Conservation (phyloP, 2,888 invertebrate species). For the Habrosyne pyritoides region DNA sequence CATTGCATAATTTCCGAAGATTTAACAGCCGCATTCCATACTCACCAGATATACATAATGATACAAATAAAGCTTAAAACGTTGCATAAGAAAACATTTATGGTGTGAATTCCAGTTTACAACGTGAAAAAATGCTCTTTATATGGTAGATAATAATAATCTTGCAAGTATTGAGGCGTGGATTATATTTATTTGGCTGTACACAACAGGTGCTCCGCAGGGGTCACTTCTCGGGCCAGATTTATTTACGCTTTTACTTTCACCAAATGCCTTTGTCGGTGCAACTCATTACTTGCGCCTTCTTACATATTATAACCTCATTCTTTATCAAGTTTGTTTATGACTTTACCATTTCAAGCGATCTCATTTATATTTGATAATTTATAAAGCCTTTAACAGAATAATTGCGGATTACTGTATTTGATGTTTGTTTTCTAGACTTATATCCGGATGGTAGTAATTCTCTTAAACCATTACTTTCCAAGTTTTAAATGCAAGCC, state of each 20-base stretch:
- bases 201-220: constrained; percentile 55
- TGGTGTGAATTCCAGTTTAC: constrained; percentile 8
- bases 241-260: constrained; percentile 73
- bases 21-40: constrained; percentile 28
- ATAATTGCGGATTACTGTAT: neutral
- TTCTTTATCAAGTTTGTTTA: neutral
- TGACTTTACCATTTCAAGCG: neutral
- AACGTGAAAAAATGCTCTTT: neutral
- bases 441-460: constrained; percentile 2
- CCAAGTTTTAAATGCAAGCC: constrained; percentile 44
- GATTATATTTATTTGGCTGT: neutral
- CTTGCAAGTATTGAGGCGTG: neutral
- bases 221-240: constrained; percentile 54
- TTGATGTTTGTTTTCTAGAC: neutral
- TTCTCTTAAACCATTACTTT: constrained; percentile 25
- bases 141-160: neutral
- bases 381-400: neutral
- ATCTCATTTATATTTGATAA: neutral
- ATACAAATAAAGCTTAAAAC: constrained; percentile 19
- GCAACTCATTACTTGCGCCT: constrained; percentile 30
- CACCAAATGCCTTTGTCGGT: constrained; percentile 54
- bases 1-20: constrained; percentile 28
- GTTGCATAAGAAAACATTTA: constrained; percentile 22
- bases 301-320: constrained; percentile 27
- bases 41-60: constrained; percentile 24